A percentile compares a stretch with the other conserved stretches of the same genome.
phyloP scores from a whole-genome alignment of 1,140 invertebrate genomes.

The Lineus longissimus region DNA sequence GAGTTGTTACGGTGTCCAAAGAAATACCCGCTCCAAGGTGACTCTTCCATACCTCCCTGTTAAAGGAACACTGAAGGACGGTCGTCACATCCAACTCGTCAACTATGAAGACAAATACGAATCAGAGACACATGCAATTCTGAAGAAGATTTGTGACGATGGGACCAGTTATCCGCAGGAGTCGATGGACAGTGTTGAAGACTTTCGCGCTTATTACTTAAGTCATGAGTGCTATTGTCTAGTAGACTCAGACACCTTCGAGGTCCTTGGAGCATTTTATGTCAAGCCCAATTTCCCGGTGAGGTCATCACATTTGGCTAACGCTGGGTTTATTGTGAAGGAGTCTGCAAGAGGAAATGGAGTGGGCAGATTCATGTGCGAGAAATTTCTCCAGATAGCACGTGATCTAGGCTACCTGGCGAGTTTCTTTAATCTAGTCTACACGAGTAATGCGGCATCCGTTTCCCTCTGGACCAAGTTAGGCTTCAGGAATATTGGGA shows the following conservation, averaged over 20 bases:
- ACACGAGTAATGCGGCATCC: constrained; percentile 25
- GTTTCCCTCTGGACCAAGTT: constrained; percentile 29
- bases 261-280: constrained; percentile 32
- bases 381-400: constrained; percentile 23
- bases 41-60: background rate
- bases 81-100: background rate
- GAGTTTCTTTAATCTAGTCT: constrained; percentile 38
- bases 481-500: constrained; percentile 35
- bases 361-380: constrained; percentile 26
- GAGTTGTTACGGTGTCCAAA: no score
- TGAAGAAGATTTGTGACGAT: constrained; percentile 28
- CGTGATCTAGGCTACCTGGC: constrained; percentile 26
- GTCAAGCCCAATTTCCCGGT: constrained; percentile 43
- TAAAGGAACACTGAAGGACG: background rate
- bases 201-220: constrained; percentile 34
- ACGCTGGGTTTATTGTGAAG: constrained; percentile 30
- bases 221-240: constrained; percentile 31
- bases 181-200: constrained; percentile 17
- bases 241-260: constrained; percentile 1
- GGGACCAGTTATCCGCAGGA: constrained; percentile 37
- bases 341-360: constrained; percentile 22
- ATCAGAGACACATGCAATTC: constrained; percentile 21
- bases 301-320: constrained; percentile 32
- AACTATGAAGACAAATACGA: no score
- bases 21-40: no score